Evolutionary conservation across 2,888 invertebrate genomes (phyloP).

Genomic region (Drosophila yooni): DNA sequence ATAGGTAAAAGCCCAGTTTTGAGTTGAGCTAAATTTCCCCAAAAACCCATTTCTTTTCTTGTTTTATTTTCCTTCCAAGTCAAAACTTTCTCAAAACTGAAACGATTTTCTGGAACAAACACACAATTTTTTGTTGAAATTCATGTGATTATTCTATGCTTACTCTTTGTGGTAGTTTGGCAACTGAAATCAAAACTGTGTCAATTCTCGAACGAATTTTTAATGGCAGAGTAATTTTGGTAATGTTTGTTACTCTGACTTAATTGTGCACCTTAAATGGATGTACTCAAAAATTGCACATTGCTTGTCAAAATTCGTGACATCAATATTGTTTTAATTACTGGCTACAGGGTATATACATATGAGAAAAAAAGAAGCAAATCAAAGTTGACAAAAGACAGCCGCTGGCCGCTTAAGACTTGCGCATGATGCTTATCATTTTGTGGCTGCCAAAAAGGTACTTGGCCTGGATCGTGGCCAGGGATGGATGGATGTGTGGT

Average conservation of each 20-base stretch:
- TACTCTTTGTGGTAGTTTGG: too few species aligned
- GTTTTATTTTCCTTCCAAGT: fast-evolving
- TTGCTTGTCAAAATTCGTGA: not conserved
- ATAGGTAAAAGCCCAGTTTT: not conserved
- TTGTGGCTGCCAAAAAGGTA: conserved; percentile 23
- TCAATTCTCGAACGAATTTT: not conserved
- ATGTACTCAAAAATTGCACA: not conserved
- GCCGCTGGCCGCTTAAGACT: conserved; percentile 27
- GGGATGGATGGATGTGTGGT: not conserved
- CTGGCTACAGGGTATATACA: conserved; percentile 6
- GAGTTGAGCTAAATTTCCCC: not conserved
- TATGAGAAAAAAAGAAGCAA: conserved; percentile 8
- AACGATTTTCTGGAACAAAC: too few species aligned
- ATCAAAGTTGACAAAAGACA: conserved; percentile 28
- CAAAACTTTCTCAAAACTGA: too few species aligned
- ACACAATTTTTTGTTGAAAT: not conserved
- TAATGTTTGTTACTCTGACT: not conserved
- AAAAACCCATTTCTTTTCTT: not conserved
- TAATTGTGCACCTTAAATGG: not conserved
- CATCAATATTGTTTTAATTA: conserved; percentile 3
- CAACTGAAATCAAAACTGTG: not conserved
- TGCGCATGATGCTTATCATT: conserved; percentile 13
- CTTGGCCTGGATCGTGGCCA: conserved; percentile 21
- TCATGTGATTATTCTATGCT: not conserved
- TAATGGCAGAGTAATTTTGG: not conserved